phyloP scores from a whole-genome alignment of 2,888 invertebrate species.

The Conchocele bisecta region DNA sequence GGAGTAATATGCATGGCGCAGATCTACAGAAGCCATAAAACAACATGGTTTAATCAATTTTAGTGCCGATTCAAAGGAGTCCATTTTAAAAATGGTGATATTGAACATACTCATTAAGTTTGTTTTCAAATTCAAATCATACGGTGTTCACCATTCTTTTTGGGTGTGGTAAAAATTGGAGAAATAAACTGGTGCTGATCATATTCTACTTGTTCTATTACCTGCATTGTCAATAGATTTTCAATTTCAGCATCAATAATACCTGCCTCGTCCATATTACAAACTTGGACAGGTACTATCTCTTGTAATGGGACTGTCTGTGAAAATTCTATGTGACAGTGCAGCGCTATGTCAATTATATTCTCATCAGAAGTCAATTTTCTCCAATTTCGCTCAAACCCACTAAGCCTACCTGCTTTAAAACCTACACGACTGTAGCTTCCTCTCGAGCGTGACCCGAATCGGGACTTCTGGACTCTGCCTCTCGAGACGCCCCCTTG shows the following conservation, averaged over 20 bases:
- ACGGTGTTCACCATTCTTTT: constrained; percentile 44
- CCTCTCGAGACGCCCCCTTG: too few relatives aligned
- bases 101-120: constrained; percentile 34
- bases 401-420: constrained; percentile 21
- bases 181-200: constrained; percentile 29
- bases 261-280: constrained; percentile 17
- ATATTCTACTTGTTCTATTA: constrained; percentile 15
- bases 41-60: constrained; percentile 22
- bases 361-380: constrained; percentile 14
- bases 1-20: constrained; percentile 51
- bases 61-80: constrained; percentile 46
- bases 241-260: constrained; percentile 23
- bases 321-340: constrained; percentile 18
- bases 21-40: constrained; percentile 41
- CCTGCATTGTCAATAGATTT: constrained; percentile 19
- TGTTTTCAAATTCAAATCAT: constrained; percentile 46
- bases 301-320: not conserved
- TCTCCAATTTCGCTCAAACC: constrained; percentile 12
- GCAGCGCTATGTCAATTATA: constrained; percentile 6
- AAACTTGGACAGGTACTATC: not conserved
- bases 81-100: constrained; percentile 55
- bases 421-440: too few relatives aligned
- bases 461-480: not conserved
- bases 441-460: too few relatives aligned
- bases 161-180: constrained; percentile 41